A percentile compares a stretch with the other conserved stretches of the same genome.
phyloP scores from a whole-genome alignment of 2,113 vertebrate genomes.

The Halcyon malimbica region DNA sequence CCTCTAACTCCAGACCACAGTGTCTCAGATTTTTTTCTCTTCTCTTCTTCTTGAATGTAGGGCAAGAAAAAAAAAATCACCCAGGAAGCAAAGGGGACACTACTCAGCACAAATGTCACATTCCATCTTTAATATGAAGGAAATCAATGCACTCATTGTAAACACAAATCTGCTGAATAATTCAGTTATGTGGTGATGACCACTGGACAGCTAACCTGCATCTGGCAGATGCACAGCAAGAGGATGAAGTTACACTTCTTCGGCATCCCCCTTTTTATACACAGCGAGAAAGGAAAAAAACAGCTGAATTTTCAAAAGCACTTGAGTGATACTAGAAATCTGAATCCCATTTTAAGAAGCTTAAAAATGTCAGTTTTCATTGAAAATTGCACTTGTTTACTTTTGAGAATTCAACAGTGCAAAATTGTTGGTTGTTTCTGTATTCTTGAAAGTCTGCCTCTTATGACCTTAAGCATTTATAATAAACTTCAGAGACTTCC shows the following conservation, averaged over 20 bases:
- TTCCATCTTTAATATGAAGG: neutral
- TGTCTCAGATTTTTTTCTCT: neutral
- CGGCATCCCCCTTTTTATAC: accelerated
- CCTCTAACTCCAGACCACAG: neutral
- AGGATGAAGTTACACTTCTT: neutral
- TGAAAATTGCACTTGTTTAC: neutral
- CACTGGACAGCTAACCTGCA: neutral
- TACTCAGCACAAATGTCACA: neutral
- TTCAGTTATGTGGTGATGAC: neutral
- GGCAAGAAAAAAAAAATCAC: neutral
- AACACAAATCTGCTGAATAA: neutral
- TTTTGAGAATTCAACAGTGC: neutral
- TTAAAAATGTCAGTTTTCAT: neutral
- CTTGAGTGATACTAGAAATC: neutral
- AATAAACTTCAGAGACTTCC: neutral
- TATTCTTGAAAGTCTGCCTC: neutral
- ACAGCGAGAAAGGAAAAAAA: neutral
- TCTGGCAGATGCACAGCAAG: neutral
- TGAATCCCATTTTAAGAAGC: neutral
- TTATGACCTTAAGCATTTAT: neutral
- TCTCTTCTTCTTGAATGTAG: neutral
- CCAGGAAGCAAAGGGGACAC: neutral
- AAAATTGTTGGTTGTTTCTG: accelerated
- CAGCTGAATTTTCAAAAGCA: neutral
- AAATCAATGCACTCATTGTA: neutral